Conservation (phyloP, 2,888 invertebrate genomes). For the Xanthorhoe spadicearia region DNA sequence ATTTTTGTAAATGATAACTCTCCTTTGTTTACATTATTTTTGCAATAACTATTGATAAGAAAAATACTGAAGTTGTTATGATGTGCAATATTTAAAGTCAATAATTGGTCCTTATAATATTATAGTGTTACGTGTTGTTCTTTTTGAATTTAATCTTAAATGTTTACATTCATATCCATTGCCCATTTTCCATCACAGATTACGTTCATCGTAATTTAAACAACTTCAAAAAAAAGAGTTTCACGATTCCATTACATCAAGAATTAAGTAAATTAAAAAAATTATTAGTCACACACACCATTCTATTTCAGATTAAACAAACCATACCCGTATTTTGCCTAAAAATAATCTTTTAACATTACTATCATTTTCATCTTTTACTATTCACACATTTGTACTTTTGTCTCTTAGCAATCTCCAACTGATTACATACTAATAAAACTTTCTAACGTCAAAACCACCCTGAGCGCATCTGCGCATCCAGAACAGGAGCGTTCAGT, state of each 20-base stretch:
- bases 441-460: slow-evolving; percentile 11
- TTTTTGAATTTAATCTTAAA: no score
- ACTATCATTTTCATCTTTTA: background rate
- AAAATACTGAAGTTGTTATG: background rate
- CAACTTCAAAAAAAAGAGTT: no score
- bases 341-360: no score
- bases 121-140: background rate
- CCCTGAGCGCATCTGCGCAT: slow-evolving; percentile 12
- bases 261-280: no score
- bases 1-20: slow-evolving; percentile 2
- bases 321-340: no score
- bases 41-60: background rate
- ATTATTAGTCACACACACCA: no score
- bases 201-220: no score
- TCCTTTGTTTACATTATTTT: slow-evolving; percentile 8
- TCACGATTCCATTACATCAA: no score
- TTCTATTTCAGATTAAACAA: no score
- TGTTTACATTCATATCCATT: no score
- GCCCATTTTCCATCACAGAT: no score
- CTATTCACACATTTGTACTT: background rate
- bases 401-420: background rate
- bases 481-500: slow-evolving; percentile 30
- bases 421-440: slow-evolving; percentile 2
- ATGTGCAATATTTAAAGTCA: background rate
- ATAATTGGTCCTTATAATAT: background rate